Conservation (phyloP, 2,797 vertebrate species). For the Hirundo rustica region DNA sequence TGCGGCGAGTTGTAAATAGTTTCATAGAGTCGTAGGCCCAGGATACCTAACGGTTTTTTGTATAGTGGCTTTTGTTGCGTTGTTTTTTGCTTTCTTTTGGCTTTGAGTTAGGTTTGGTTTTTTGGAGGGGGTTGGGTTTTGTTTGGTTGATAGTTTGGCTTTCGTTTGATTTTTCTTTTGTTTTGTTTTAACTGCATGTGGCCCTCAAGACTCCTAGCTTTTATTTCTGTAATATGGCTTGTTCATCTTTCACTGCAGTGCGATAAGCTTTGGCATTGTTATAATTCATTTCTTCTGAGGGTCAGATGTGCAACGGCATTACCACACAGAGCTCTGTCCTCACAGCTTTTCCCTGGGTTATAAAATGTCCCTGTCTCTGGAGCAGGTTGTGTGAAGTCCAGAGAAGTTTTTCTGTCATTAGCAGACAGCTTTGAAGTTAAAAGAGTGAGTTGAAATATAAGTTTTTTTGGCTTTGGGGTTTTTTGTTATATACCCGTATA, state of each 20-base stretch:
- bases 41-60: accelerated
- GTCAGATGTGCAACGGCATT: background rate
- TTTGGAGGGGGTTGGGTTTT: background rate
- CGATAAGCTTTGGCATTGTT: background rate
- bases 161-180: background rate
- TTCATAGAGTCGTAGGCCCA: background rate
- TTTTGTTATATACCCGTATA: background rate
- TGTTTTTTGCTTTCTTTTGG: background rate
- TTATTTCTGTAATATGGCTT: background rate
- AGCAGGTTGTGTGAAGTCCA: accelerated
- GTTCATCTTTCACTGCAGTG: background rate
- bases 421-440: background rate
- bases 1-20: background rate
- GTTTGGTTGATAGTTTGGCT: background rate
- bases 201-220: background rate
- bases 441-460: background rate
- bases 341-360: background rate
- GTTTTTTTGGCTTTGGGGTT: background rate
- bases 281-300: background rate
- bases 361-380: background rate
- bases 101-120: background rate
- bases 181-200: background rate
- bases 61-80: background rate
- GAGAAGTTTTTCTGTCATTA: background rate
- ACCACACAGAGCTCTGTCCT: background rate